Conservation (phyloP, 2,113 vertebrate genomes). For the Tonatia bakeri region DNA sequence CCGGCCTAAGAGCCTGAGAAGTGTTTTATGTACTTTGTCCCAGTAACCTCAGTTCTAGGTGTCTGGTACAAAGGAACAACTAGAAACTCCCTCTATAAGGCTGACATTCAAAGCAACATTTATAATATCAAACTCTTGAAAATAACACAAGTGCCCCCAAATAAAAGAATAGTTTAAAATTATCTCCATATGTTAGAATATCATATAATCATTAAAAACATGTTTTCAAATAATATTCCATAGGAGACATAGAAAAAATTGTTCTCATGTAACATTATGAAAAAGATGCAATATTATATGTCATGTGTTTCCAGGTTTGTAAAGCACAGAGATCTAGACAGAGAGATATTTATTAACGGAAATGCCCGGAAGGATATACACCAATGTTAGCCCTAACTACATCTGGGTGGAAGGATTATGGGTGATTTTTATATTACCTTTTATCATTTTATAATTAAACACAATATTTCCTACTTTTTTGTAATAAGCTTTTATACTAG, state of each 20-base stretch:
- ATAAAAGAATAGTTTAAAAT: neutral
- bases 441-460: neutral
- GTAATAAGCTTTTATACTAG: neutral
- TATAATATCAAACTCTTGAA: slow-evolving; percentile 14
- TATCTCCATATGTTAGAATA: neutral
- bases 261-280: neutral
- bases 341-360: neutral
- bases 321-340: neutral
- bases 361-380: neutral
- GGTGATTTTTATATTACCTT: neutral
- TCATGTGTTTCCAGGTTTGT: neutral
- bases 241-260: neutral
- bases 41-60: neutral
- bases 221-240: neutral
- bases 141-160: neutral
- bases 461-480: neutral
- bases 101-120: neutral
- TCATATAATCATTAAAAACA: neutral
- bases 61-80: neutral
- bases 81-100: neutral
- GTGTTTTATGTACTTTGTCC: neutral
- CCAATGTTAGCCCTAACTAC: neutral
- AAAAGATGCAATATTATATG: neutral
- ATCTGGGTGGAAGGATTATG: neutral
- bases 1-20: neutral